phyloP scores from a whole-genome alignment of 2,797 vertebrate genomes.

The Poeciliopsis gracilis region DNA sequence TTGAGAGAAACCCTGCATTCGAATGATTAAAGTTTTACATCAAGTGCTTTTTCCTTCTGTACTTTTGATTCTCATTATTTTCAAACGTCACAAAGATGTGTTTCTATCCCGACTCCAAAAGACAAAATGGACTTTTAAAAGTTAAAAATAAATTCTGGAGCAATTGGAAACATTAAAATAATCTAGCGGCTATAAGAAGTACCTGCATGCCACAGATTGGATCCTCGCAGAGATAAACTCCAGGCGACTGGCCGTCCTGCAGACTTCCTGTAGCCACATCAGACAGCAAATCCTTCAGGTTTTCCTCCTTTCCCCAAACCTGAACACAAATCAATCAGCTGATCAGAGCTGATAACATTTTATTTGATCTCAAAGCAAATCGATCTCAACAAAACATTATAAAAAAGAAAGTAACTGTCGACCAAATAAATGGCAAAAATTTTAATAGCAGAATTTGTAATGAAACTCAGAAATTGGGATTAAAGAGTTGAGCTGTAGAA shows the following conservation, averaged over 20 bases:
- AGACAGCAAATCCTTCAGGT: constrained; percentile 92
- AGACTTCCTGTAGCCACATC: constrained; percentile 96
- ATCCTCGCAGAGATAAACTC: constrained; percentile 97
- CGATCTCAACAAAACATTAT: not conserved
- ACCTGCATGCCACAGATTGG: constrained; percentile 99
- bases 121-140: constrained; percentile 15
- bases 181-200: constrained; percentile 9
- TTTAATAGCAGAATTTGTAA: not conserved
- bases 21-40: not conserved
- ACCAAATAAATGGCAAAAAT: not conserved
- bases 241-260: constrained; percentile 96
- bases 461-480: not conserved
- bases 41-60: not conserved
- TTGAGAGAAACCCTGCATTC: not conserved
- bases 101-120: not conserved
- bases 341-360: not conserved
- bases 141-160: constrained; percentile 25
- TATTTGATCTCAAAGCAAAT: constrained; percentile 5
- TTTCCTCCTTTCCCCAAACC: constrained; percentile 98
- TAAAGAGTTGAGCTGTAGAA: not conserved
- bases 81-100: not conserved
- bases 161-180: constrained; percentile 27
- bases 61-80: not conserved
- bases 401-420: not conserved
- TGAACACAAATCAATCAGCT: constrained; percentile 26